Evolutionary conservation across 2,113 vertebrate species (phyloP).

Genomic region (Fregetta grallaria): DNA sequence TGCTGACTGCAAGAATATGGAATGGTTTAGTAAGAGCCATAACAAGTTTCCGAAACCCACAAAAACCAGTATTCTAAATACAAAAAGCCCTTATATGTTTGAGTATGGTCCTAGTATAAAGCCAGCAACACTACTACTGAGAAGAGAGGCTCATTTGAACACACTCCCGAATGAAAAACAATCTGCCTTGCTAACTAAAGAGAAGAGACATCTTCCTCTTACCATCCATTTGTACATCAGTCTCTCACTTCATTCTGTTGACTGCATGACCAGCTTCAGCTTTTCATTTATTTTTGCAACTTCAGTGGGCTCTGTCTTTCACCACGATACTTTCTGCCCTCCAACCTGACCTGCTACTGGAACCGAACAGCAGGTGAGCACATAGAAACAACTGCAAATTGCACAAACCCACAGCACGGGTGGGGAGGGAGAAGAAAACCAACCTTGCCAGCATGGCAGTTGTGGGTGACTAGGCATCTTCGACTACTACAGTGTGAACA

Average conservation of each 20-base stretch:
- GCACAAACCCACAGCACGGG: background rate
- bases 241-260: background rate
- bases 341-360: background rate
- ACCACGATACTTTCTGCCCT: background rate
- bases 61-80: conserved; percentile 3
- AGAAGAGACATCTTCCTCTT: background rate
- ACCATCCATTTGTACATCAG: background rate
- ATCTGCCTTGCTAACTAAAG: background rate
- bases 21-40: conserved; percentile 37
- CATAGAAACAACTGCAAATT: background rate
- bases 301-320: background rate
- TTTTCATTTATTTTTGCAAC: background rate
- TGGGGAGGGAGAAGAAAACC: background rate
- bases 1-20: conserved; percentile 4
- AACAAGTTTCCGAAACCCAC: background rate
- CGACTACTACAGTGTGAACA: conserved; percentile 4
- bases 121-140: background rate
- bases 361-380: conserved; percentile 1
- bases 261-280: background rate
- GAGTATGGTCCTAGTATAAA: background rate
- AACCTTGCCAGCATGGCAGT: background rate
- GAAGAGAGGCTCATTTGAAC: conserved; percentile 2
- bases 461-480: background rate
- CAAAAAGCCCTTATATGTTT: conserved; percentile 31
- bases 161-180: background rate